phyloP scores from a whole-genome alignment of 1,140 invertebrate species.

The Amphibalanus amphitrite region DNA sequence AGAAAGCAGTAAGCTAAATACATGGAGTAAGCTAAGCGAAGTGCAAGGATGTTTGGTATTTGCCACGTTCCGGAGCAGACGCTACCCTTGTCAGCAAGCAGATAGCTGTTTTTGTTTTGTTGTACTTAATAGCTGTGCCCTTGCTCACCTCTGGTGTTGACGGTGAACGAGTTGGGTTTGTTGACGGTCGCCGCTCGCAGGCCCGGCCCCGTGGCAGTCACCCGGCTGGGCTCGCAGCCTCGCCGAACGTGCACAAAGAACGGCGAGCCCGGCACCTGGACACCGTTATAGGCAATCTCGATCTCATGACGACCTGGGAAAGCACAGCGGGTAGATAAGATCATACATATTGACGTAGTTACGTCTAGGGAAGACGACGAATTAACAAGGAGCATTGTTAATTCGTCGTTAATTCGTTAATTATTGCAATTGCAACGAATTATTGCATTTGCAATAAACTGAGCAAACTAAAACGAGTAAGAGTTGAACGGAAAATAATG shows the following conservation, averaged over 20 bases:
- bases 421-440: too few species aligned
- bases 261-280: slow-evolving; percentile 61
- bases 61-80: too few species aligned
- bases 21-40: too few species aligned
- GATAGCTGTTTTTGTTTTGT: too few species aligned
- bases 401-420: too few species aligned
- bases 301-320: slow-evolving; percentile 50
- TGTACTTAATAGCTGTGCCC: too few species aligned
- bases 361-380: too few species aligned
- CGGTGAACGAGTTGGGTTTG: slow-evolving; percentile 60
- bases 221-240: slow-evolving; percentile 57
- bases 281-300: slow-evolving; percentile 65
- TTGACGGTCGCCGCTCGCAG: slow-evolving; percentile 59
- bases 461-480: slow-evolving; percentile 11
- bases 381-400: too few species aligned
- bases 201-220: slow-evolving; percentile 69
- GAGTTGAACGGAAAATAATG: slow-evolving; percentile 4
- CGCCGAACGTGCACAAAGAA: slow-evolving; percentile 60
- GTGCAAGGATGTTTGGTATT: too few species aligned
- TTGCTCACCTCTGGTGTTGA: slow-evolving; percentile 76
- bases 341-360: too few species aligned
- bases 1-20: too few species aligned
- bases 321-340: neutral
- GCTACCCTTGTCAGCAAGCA: too few species aligned
- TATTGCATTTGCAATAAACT: slow-evolving; percentile 7